Conservation (phyloP, 30 jellyfish, hydroid and myxozoan genomes). For the Mastigias papua region DNA sequence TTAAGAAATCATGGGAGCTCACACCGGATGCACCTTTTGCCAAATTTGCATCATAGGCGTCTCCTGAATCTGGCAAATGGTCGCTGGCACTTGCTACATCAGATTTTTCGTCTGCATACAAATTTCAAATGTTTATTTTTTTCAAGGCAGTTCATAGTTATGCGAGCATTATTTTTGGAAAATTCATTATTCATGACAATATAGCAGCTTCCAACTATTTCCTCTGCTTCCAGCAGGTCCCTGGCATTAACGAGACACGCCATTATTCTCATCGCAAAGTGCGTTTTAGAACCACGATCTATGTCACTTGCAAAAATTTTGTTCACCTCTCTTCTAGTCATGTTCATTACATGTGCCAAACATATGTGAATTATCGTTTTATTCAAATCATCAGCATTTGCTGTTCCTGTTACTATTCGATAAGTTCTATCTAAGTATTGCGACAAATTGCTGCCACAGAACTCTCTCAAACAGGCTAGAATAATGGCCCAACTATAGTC, state of each 20-base stretch:
- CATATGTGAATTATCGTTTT: neutral
- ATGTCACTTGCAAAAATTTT: neutral
- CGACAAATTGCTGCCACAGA: neutral
- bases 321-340: slow-evolving; percentile 8
- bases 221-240: neutral
- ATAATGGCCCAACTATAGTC: neutral
- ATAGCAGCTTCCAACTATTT: neutral
- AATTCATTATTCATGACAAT: neutral
- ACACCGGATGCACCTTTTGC: neutral
- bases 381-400: neutral
- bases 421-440: neutral
- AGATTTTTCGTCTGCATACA: neutral
- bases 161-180: neutral
- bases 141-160: neutral
- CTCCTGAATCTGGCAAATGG: neutral
- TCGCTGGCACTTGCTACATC: neutral
- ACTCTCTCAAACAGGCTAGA: neutral
- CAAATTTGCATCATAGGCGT: neutral
- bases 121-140: neutral
- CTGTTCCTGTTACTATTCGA: neutral
- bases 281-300: neutral
- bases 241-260: neutral
- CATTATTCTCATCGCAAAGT: neutral
- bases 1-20: neutral
- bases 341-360: slow-evolving; percentile 19